Conservation (phyloP, 2,797 vertebrate genomes). For the Typhlichthys eigenmanni region DNA sequence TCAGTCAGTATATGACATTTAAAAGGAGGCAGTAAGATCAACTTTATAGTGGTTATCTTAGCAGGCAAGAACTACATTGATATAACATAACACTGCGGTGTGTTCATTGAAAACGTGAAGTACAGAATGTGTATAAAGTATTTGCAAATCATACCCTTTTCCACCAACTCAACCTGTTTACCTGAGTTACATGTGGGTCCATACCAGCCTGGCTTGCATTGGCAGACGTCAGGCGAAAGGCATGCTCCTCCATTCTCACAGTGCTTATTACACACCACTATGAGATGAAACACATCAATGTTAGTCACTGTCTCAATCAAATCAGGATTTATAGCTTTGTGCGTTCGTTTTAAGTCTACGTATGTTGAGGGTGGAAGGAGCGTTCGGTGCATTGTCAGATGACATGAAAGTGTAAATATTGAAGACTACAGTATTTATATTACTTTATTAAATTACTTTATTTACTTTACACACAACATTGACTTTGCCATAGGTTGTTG, state of each 20-base stretch:
- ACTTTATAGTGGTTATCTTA: not conserved
- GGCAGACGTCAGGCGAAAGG: slow-evolving; percentile 84
- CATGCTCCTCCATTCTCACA: slow-evolving; percentile 92
- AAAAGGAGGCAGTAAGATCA: slow-evolving; percentile 6
- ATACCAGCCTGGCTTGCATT: slow-evolving; percentile 85
- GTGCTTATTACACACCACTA: slow-evolving; percentile 92
- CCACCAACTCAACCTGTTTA: slow-evolving; percentile 51
- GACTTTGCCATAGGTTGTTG: too few relatives aligned
- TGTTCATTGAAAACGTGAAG: not conserved
- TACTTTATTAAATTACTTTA: too few relatives aligned
- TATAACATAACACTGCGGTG: too few relatives aligned
- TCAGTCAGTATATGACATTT: not conserved
- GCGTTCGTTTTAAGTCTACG: not conserved
- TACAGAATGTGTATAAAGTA: not conserved
- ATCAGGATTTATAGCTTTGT: not conserved
- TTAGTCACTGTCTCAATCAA: not conserved
- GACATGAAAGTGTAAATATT: not conserved
- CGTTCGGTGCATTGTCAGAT: too few relatives aligned
- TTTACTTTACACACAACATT: too few relatives aligned
- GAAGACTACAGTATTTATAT: too few relatives aligned
- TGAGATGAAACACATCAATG: not conserved
- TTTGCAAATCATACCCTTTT: not conserved
- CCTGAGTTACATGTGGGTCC: slow-evolving; percentile 90
- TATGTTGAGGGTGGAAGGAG: not conserved
- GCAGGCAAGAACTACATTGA: not conserved